Evolutionary conservation across 2,888 invertebrate genomes (phyloP), one percentile per base, ranked within the genome.

Genomic region (Microctonus hyperodae): DNA sequence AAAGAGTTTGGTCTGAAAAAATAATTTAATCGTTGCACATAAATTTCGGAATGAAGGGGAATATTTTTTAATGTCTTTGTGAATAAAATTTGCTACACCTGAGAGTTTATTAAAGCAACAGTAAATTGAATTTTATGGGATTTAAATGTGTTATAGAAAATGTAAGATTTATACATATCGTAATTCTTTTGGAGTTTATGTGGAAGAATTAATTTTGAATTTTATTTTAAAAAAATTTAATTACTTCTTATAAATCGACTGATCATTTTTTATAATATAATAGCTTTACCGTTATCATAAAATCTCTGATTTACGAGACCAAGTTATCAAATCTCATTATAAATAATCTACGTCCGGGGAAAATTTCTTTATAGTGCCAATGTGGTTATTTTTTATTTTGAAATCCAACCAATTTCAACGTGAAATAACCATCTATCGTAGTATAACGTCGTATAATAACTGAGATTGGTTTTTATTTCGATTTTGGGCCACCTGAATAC

Each of bases 401-500:
- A 22, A 59, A 35, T 55, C 40, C 61, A 64, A 63, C 64, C 64
- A 55, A 64, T 64, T 64, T 64, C 55, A 50, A 40, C 44, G 16
- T 44, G 16, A 28, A 64, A 72, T 73, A 73, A 70, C 70, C 74
- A 70, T 74, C 73, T 71, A 72, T 76, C 67, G 70, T 70, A 64
- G 68, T 74, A 73, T 73, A 73, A 72, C 68, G 65, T 59, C 44
- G 70, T 69, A 77, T 79, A 77, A 78, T 80, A 79, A 78, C 76
- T 69, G 72, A 78, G 75, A 79, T 80, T 80, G 79, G 71, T 76
- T 77, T 72, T 76, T 71, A 74, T 76, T 78, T 74, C 74, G n/a
- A 56, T 72, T 74, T 69, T 58, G 56, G 62, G 53, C 61, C 58
- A 60, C 65, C 51, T 62, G 23, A 37, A 64, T 51, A 57, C 59